Conservation (phyloP, 2,888 invertebrate species). For the Glaucopsyche alexis region DNA sequence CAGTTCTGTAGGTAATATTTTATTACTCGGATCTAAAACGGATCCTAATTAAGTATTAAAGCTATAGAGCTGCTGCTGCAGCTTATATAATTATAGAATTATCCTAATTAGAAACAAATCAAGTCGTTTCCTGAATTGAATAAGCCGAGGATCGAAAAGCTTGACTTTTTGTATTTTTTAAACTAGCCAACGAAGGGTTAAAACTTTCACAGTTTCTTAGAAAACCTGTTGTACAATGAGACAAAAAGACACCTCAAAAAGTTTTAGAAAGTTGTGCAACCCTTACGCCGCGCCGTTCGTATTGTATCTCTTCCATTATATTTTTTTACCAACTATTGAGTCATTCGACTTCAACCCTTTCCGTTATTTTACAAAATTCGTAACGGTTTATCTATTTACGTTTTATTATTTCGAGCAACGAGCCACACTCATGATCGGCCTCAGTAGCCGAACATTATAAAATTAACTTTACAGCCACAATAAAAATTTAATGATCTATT, state of each 20-base stretch:
- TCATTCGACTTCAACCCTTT: constrained; percentile 70
- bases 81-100: too few species aligned
- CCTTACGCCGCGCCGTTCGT: constrained; percentile 66
- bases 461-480: constrained; percentile 73
- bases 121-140: too few species aligned
- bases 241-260: constrained; percentile 70
- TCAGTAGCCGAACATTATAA: constrained; percentile 74
- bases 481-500: constrained; percentile 78
- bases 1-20: constrained; percentile 6
- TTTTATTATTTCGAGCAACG: background rate
- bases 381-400: constrained; percentile 6
- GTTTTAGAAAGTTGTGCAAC: constrained; percentile 79
- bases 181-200: constrained; percentile 48
- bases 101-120: too few species aligned
- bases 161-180: constrained; percentile 26
- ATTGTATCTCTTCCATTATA: constrained; percentile 60
- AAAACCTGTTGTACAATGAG: constrained; percentile 51
- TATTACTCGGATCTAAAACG: background rate
- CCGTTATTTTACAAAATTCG: constrained; percentile 61
- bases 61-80: too few species aligned
- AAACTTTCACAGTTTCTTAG: constrained; percentile 73
- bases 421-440: constrained; percentile 52
- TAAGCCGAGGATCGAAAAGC: background rate
- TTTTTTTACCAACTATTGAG: constrained; percentile 62
- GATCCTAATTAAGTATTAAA: background rate